Percentiles rank a stretch among this genome's conserved stretches.
Conservation (phyloP, 2,797 vertebrate species). For the Setipinna tenuifilis region DNA sequence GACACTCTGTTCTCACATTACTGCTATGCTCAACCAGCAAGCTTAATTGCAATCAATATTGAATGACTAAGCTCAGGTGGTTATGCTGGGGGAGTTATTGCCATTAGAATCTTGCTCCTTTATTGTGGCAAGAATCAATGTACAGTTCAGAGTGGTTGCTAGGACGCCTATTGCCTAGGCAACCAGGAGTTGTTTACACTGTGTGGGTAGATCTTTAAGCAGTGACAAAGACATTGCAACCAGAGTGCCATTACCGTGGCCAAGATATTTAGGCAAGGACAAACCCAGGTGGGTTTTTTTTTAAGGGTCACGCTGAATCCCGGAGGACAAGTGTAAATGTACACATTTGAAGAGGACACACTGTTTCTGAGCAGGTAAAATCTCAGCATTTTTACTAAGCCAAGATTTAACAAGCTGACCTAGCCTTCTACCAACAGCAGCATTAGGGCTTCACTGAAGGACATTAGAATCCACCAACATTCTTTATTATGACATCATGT, state of each 20-base stretch:
- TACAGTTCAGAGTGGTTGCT: constrained; percentile 66
- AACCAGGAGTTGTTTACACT: constrained; percentile 68
- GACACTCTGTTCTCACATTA: constrained; percentile 68
- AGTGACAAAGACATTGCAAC: constrained; percentile 44
- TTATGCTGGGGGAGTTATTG: constrained; percentile 59
- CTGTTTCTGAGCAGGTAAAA: constrained; percentile 10
- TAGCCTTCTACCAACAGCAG: background rate
- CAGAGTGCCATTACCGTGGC: constrained; percentile 38
- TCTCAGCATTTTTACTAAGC: constrained; percentile 3
- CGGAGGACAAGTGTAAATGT: background rate
- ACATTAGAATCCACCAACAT: background rate
- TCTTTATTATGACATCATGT: background rate
- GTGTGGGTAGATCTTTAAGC: constrained; percentile 45
- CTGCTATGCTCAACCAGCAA: constrained; percentile 61
- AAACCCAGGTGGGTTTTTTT: constrained; percentile 3
- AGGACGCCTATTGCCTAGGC: constrained; percentile 70
- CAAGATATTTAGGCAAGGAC: constrained; percentile 11
- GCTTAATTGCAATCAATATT: constrained; percentile 68
- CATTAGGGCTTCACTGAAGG: background rate
- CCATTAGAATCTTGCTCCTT: constrained; percentile 59
- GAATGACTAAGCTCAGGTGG: constrained; percentile 64
- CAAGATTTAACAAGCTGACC: background rate
- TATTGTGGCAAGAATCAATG: constrained; percentile 63
- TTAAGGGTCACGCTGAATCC: background rate
- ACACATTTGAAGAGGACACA: background rate